Evolutionary conservation across 92 coral and sea anemone genomes (phyloP).

Genomic region (Palythoa caribaeorum): DNA sequence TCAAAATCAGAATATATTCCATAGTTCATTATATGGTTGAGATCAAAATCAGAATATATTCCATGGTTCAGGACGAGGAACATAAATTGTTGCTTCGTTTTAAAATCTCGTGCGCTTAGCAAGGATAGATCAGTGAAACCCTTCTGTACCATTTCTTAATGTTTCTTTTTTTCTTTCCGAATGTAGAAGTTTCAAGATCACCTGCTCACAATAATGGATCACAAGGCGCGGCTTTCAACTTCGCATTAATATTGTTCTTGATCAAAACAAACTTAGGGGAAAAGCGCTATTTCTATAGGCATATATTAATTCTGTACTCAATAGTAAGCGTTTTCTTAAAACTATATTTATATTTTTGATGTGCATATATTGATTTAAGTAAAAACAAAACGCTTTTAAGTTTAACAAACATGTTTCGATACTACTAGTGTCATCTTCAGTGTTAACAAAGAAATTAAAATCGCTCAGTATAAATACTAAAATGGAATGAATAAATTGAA

Average conservation of each 20-base stretch:
- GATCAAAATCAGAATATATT: background rate
- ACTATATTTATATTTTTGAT: background rate
- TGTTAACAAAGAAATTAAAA: too few species aligned
- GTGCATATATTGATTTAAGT: background rate
- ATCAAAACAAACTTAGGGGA: background rate
- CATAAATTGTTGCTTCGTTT: background rate
- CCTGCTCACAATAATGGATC: slow-evolving; percentile 95
- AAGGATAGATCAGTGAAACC: background rate
- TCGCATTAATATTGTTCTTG: background rate
- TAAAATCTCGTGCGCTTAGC: background rate
- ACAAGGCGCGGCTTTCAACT: slow-evolving; percentile 80
- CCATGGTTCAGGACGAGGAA: background rate
- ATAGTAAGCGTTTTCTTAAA: background rate
- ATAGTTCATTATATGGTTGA: background rate
- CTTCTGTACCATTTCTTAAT: background rate
- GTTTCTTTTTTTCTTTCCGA: slow-evolving; percentile 34
- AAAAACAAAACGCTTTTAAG: too few species aligned
- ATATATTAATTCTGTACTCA: background rate
- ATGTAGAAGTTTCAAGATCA: slow-evolving; percentile 96
- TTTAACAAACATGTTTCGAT: too few species aligned
- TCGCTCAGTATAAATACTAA: too few species aligned
- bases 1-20: background rate
- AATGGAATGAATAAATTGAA: too few species aligned
- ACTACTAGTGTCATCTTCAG: too few species aligned
- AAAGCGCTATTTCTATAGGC: too few species aligned